Percentiles rank a stretch among this genome's conserved stretches.
These are phyloP conservation scores for Morus bassanus DNA, from an alignment of 2,797 vertebrate genomes.

Conservation along the genomic window DNA sequence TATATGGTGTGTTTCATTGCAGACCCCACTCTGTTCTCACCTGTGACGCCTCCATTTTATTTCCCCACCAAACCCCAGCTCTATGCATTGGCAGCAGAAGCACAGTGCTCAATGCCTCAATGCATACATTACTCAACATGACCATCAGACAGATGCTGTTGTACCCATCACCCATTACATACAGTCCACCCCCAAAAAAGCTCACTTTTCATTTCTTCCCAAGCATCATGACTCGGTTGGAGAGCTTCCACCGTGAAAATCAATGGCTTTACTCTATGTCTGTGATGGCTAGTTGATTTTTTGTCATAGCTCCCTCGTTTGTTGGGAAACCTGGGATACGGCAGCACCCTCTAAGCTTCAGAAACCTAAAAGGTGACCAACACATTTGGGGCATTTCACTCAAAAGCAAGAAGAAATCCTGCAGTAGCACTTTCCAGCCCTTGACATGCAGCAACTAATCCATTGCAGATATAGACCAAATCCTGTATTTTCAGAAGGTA, in stretches of 20 bases:
- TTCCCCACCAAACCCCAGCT: conserved; percentile 38
- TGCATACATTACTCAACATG: conserved; percentile 51
- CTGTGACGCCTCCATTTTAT: conserved; percentile 50
- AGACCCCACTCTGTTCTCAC: conserved; percentile 34
- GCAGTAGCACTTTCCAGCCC: background rate
- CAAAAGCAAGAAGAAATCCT: conserved; percentile 28
- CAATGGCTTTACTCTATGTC: conserved; percentile 75
- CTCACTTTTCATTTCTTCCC: conserved; percentile 64
- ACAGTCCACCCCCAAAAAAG: conserved; percentile 6
- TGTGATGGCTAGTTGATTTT: conserved; percentile 68
- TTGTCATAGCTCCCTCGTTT: background rate
- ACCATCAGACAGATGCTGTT: conserved; percentile 49
- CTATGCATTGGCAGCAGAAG: conserved; percentile 72
- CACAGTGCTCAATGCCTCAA: conserved; percentile 28
- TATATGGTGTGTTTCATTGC: conserved; percentile 43
- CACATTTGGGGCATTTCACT: background rate
- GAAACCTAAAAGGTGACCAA: background rate
- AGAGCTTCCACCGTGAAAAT: conserved; percentile 72
- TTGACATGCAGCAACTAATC: background rate
- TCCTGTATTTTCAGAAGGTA: conserved; percentile 75
- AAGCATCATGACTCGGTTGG: conserved; percentile 69
- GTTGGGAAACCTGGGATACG: background rate
- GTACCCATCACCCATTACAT: conserved; percentile 53
- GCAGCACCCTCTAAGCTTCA: background rate
- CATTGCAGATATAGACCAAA: conserved; percentile 76